phyloP scores from a whole-genome alignment of 2,888 invertebrate genomes.

The Platycnemis pennipes region DNA sequence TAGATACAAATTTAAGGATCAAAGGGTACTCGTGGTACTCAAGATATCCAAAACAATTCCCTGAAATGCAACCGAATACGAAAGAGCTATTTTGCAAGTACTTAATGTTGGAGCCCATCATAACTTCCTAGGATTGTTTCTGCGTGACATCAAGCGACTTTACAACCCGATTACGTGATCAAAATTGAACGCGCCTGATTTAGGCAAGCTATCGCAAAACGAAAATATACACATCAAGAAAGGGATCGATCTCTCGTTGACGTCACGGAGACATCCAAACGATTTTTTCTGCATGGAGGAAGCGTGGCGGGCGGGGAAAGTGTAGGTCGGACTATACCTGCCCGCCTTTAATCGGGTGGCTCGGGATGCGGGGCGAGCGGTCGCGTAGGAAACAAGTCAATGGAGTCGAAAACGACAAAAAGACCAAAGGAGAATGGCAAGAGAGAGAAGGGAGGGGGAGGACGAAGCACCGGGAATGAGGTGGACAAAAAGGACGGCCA shows the following conservation, averaged over 20 bases:
- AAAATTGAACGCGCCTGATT: background rate
- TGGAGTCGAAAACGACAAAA: conserved; percentile 38
- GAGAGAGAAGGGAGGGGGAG: background rate
- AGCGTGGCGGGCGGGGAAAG: too few species aligned
- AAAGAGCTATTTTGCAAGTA: too few species aligned
- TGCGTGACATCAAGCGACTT: background rate
- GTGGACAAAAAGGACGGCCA: background rate
- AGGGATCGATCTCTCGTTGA: background rate
- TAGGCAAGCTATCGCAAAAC: background rate
- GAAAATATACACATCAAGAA: background rate
- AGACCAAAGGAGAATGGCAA: too few species aligned
- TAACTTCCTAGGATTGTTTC: background rate
- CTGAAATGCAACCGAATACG: too few species aligned
- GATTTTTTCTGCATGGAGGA: background rate
- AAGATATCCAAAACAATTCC: too few species aligned
- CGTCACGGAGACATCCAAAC: background rate
- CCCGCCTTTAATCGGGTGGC: background rate
- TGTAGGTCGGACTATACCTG: background rate
- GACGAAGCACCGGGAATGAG: background rate
- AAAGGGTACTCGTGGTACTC: too few species aligned
- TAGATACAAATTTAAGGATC: too few species aligned
- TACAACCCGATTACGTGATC: background rate
- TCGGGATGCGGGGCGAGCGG: background rate
- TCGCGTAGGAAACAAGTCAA: background rate
- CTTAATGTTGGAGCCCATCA: too few species aligned